A percentile compares a stretch with the other conserved stretches of the same genome.
Conservation (phyloP, 2,888 invertebrate genomes). For the Dryobotodes eremita region DNA sequence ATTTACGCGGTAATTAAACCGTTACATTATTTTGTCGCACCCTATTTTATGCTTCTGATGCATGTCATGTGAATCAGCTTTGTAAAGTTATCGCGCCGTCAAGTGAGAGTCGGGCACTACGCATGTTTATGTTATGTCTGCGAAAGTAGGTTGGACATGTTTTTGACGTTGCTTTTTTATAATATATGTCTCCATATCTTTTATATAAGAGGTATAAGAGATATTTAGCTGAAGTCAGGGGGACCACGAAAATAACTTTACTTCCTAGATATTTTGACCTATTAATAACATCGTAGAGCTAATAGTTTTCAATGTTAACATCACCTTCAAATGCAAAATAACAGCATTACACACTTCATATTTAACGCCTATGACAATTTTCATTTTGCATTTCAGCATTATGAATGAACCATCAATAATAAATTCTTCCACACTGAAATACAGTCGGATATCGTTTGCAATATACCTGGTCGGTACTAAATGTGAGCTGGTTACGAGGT, state of each 20-base stretch:
- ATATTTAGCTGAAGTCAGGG: no score
- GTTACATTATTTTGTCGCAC: conserved; percentile 5
- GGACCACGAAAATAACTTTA: background rate
- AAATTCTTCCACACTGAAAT: background rate
- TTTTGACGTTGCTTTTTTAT: background rate
- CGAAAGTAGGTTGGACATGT: background rate
- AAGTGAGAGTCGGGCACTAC: background rate
- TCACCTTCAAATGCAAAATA: conserved; percentile 16
- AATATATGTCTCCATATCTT: no score
- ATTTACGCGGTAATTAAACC: conserved; percentile 40
- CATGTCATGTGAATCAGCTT: conserved; percentile 3
- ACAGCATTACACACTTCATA: conserved; percentile 18
- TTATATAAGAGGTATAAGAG: no score
- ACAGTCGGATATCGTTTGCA: conserved; percentile 18
- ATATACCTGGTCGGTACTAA: conserved; percentile 29
- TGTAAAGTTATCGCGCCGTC: background rate
- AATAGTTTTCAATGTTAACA: conserved; percentile 12
- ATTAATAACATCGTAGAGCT: background rate
- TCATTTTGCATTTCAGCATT: conserved; percentile 18
- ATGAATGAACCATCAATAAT: background rate
- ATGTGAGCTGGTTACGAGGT: conserved; percentile 38
- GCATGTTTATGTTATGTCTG: background rate
- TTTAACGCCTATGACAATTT: conserved; percentile 7
- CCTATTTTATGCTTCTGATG: conserved; percentile 9
- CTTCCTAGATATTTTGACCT: background rate